A percentile compares a stretch with the other conserved stretches of the same genome.
phyloP scores from a whole-genome alignment of 2,888 invertebrate species.

The Halictus ligatus region DNA sequence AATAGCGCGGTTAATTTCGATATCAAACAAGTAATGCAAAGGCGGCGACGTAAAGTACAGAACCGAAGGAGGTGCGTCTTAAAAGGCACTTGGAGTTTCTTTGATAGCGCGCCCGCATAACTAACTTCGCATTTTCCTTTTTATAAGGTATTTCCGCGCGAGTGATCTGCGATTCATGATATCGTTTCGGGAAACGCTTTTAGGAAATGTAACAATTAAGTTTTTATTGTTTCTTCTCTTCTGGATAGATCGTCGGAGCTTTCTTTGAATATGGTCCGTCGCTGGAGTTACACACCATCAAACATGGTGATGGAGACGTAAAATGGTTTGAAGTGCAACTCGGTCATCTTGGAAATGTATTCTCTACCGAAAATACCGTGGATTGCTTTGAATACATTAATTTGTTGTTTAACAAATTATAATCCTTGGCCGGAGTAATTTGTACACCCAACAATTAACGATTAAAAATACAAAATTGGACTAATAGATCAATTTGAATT shows the following conservation, averaged over 20 bases:
- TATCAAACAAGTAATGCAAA: background rate
- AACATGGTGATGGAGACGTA: background rate
- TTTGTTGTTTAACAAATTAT: background rate
- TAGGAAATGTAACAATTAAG: background rate
- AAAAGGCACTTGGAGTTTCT: constrained; percentile 15
- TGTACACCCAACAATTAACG: too few species aligned
- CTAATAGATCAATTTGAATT: background rate
- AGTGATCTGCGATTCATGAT: constrained; percentile 10
- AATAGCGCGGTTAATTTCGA: constrained; percentile 32
- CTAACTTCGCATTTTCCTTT: constrained; percentile 29
- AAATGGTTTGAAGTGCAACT: background rate
- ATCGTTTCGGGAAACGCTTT: constrained; percentile 1
- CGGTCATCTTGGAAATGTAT: background rate
- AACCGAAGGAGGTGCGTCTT: constrained; percentile 10
- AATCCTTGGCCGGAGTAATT: background rate
- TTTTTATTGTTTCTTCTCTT: background rate
- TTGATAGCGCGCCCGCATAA: constrained; percentile 28
- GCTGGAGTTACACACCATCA: background rate
- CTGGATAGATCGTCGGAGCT: background rate
- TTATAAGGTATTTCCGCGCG: constrained; percentile 10
- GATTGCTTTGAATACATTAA: background rate
- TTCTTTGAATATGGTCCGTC: background rate
- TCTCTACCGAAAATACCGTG: background rate
- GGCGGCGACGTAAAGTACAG: background rate
- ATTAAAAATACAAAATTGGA: too few species aligned